Evolutionary conservation across 2,888 invertebrate genomes (phyloP).

Genomic region (Hoplodrina blanda): DNA sequence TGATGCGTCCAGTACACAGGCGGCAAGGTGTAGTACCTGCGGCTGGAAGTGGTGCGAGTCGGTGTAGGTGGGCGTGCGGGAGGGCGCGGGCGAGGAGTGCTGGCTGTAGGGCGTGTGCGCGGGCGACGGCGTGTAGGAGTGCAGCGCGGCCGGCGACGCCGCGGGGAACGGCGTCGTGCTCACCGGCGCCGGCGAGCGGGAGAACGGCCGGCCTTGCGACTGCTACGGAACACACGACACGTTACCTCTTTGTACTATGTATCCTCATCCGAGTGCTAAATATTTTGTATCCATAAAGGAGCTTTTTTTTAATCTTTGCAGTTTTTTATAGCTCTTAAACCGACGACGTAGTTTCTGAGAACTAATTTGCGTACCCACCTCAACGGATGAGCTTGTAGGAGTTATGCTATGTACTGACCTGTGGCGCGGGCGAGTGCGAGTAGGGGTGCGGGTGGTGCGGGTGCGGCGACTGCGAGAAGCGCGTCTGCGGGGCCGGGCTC

Average conservation of each 20-base stretch:
- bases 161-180: conserved; percentile 77
- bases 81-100: conserved; percentile 84
- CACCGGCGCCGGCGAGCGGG: conserved; percentile 77
- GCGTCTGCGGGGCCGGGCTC: conserved; percentile 71
- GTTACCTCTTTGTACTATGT: background rate
- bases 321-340: no score
- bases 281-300: no score
- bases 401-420: conserved; percentile 56
- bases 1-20: no score
- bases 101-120: conserved; percentile 87
- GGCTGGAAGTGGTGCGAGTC: conserved; percentile 65
- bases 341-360: no score
- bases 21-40: no score
- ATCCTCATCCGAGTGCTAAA: no score
- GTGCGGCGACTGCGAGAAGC: conserved; percentile 74
- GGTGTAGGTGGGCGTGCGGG: conserved; percentile 74
- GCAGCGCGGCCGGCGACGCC: conserved; percentile 75
- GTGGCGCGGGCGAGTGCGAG: conserved; percentile 77
- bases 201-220: conserved; percentile 74
- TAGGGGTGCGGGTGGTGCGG: conserved; percentile 76
- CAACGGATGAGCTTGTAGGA: no score
- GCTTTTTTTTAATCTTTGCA: no score
- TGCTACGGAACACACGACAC: conserved; percentile 16
- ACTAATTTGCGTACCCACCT: no score
- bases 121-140: conserved; percentile 84